These are phyloP conservation scores for Eupithecia dodoneata DNA, from an alignment of 2,888 invertebrate species.

Conservation along the genomic window DNA sequence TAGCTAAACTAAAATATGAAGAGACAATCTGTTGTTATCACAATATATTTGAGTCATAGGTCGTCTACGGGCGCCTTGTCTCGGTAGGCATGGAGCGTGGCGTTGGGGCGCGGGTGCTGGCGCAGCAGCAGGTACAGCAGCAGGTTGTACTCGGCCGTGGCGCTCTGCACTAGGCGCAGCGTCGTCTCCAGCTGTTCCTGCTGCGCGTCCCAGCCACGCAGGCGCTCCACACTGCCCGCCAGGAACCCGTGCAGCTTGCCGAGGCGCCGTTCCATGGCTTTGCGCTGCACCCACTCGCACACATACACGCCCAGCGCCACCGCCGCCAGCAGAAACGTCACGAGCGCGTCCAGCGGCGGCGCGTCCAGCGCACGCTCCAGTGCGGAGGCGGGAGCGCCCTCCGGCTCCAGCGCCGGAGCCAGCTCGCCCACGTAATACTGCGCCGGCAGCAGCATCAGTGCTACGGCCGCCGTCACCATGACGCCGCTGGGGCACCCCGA, in stretches of 20 bases:
- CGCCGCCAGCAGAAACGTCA: conserved; percentile 56
- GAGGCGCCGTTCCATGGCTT: conserved; percentile 60
- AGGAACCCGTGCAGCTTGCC: conserved; percentile 50
- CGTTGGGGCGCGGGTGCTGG: conserved; percentile 52
- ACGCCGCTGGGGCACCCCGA: conserved; percentile 64
- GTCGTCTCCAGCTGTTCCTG: conserved; percentile 67
- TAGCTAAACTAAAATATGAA: background rate
- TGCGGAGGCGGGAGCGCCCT: conserved; percentile 24
- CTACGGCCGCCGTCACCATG: conserved; percentile 60
- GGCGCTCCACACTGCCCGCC: conserved; percentile 58
- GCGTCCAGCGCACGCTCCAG: conserved; percentile 38
- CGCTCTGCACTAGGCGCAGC: conserved; percentile 65
- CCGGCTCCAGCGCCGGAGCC: conserved; percentile 39
- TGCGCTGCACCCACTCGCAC: conserved; percentile 74
- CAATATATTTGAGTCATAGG: background rate
- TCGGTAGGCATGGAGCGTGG: background rate
- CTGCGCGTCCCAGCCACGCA: conserved; percentile 65
- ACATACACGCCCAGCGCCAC: conserved; percentile 60
- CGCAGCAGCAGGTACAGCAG: conserved; percentile 68
- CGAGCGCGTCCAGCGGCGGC: conserved; percentile 63
- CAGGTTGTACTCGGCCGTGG: conserved; percentile 71
- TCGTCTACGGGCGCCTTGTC: background rate
- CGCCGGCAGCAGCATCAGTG: conserved; percentile 65
- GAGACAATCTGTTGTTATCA: background rate
- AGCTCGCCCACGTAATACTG: conserved; percentile 68